phyloP scores from a whole-genome alignment of 2,113 vertebrate species.

The Paramisgurnus dabryanus region DNA sequence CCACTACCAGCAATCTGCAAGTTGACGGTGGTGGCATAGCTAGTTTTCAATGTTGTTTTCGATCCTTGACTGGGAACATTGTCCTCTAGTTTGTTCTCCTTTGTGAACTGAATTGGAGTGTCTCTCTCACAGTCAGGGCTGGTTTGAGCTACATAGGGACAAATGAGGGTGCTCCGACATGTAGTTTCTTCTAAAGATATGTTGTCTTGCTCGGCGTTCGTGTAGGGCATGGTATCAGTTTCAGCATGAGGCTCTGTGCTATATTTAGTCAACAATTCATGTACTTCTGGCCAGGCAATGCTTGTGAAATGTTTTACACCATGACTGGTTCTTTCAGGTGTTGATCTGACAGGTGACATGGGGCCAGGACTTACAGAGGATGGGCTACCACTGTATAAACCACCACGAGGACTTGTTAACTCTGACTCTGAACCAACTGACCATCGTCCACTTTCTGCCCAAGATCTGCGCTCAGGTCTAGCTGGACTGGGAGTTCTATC shows the following conservation, averaged over 20 bases:
- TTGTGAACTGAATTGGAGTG: slow-evolving; percentile 22
- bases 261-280: slow-evolving; percentile 67
- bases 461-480: slow-evolving; percentile 49
- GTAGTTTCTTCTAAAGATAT: slow-evolving; percentile 50
- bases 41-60: slow-evolving; percentile 63
- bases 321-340: slow-evolving; percentile 42
- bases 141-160: slow-evolving; percentile 65
- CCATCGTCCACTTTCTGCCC: slow-evolving; percentile 57
- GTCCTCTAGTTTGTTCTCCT: slow-evolving; percentile 56
- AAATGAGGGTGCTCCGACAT: slow-evolving; percentile 71
- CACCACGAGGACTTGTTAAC: slow-evolving; percentile 49
- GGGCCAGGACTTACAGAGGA: slow-evolving; percentile 61
- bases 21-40: slow-evolving; percentile 89
- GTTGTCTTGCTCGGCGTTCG: slow-evolving; percentile 52
- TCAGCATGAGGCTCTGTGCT: slow-evolving; percentile 48
- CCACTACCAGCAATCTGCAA: slow-evolving; percentile 86
- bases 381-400: slow-evolving; percentile 56
- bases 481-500: slow-evolving; percentile 60
- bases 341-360: slow-evolving; percentile 47
- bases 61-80: slow-evolving; percentile 26
- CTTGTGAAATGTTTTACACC: slow-evolving; percentile 67
- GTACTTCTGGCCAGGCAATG: slow-evolving; percentile 71
- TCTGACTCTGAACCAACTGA: slow-evolving; percentile 55
- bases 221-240: slow-evolving; percentile 24
- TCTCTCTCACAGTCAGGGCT: slow-evolving; percentile 30